phyloP scores from a whole-genome alignment of 1,140 invertebrate species.

The Cotesia typhae region DNA sequence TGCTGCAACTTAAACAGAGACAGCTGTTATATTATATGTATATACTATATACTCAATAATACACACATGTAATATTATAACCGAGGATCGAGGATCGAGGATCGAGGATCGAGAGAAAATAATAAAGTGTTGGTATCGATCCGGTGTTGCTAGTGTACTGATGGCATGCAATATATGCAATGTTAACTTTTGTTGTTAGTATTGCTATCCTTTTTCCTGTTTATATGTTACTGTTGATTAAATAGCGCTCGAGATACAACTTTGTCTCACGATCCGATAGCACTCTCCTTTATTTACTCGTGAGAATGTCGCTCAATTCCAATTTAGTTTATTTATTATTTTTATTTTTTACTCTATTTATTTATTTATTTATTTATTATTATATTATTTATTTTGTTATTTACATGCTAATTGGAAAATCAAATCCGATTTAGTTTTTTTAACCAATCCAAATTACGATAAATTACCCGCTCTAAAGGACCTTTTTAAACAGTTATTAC shows the following conservation, averaged over 20 bases:
- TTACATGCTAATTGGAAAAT: background rate
- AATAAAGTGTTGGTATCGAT: background rate
- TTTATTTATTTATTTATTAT: background rate
- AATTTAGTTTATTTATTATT: conserved; percentile 21
- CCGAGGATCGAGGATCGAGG: background rate
- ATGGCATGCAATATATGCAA: background rate
- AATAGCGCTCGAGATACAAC: conserved; percentile 20
- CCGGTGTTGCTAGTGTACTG: background rate
- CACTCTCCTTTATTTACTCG: conserved; percentile 18
- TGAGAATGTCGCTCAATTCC: conserved; percentile 19
- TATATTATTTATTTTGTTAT: background rate
- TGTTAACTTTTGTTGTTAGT: background rate
- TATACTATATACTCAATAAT: too few species aligned
- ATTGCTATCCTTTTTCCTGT: too few species aligned
- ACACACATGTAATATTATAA: background rate
- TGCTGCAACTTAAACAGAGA: conserved; percentile 9
- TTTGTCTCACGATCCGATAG: conserved; percentile 30
- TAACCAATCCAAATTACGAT: background rate
- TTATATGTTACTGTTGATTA: background rate
- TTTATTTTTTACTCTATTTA: conserved; percentile 12
- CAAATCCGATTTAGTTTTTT: background rate
- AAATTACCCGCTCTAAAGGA: background rate
- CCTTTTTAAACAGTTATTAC: too few species aligned
- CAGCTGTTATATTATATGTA: background rate
- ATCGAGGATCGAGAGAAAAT: background rate